phyloP scores from a whole-genome alignment of 1,140 invertebrate genomes.

The Drosophila mojavensis region DNA sequence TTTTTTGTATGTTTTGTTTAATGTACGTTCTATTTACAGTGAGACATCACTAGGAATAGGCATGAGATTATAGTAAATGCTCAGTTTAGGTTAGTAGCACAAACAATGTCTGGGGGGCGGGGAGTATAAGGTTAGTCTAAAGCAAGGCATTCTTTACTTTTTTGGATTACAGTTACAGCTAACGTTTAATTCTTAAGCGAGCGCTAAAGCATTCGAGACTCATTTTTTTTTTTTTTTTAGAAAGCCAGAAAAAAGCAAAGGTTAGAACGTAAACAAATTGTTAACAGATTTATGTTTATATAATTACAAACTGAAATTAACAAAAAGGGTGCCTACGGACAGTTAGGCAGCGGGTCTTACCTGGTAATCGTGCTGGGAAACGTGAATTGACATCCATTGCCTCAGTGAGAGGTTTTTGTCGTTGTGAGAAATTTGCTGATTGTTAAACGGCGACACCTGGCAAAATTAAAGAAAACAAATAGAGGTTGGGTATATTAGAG shows the following conservation, averaged over 20 bases:
- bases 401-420: slow-evolving; percentile 28
- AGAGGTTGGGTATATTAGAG: background rate
- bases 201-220: slow-evolving; percentile 41
- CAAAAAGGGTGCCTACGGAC: slow-evolving; percentile 11
- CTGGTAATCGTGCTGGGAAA: slow-evolving; percentile 69
- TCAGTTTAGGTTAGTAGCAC: slow-evolving; percentile 45
- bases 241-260: slow-evolving; percentile 16
- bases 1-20: background rate
- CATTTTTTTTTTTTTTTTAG: background rate
- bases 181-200: slow-evolving; percentile 37
- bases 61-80: slow-evolving; percentile 17
- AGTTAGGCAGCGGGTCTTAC: slow-evolving; percentile 52
- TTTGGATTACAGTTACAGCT: slow-evolving; percentile 26
- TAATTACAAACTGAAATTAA: slow-evolving; percentile 1
- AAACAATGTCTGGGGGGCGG: slow-evolving; percentile 18
- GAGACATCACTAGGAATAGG: slow-evolving; percentile 18
- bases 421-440: slow-evolving; percentile 55
- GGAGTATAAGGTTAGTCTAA: slow-evolving; percentile 42
- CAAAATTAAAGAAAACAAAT: slow-evolving; percentile 31
- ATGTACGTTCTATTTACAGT: slow-evolving; percentile 23
- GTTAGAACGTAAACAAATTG: slow-evolving; percentile 9
- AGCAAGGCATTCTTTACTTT: slow-evolving; percentile 36
- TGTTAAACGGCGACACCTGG: slow-evolving; percentile 47
- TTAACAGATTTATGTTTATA: slow-evolving; percentile 18
- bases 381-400: slow-evolving; percentile 73